phyloP scores from a whole-genome alignment of 2,113 vertebrate species.

The Trematocara variabile region DNA sequence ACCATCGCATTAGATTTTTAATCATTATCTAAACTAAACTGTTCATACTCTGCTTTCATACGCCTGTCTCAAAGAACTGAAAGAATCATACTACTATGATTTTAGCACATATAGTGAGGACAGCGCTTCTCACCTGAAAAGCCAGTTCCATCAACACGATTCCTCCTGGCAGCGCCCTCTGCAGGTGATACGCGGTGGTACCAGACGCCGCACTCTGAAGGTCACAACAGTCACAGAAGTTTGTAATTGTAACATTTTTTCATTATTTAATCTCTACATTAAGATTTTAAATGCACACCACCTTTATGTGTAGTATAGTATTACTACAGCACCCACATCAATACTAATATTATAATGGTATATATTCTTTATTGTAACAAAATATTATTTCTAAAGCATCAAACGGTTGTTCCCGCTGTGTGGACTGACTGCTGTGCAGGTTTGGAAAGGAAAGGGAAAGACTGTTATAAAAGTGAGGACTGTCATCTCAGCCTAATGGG shows the following conservation, averaged over 20 bases:
- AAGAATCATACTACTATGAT: not conserved
- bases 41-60: not conserved
- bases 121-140: slow-evolving; percentile 82
- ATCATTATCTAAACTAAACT: not conserved
- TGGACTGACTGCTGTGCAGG: not conserved
- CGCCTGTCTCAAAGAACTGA: rapidly evolving
- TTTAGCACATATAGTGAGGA: not conserved
- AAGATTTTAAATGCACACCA: not conserved
- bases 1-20: not conserved
- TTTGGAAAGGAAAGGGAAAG: not conserved
- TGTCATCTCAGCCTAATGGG: not conserved
- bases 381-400: not conserved
- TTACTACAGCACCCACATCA: not conserved
- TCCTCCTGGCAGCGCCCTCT: slow-evolving; percentile 93
- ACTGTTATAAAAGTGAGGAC: not conserved
- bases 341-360: not conserved
- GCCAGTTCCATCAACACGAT: slow-evolving; percentile 95
- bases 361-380: not conserved
- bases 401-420: rapidly evolving
- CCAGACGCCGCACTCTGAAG: slow-evolving; percentile 74
- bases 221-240: not conserved
- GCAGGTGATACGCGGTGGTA: slow-evolving; percentile 85
- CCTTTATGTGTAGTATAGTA: not conserved
- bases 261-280: not conserved
- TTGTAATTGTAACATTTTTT: not conserved